Evolutionary conservation across 2,888 invertebrate species (phyloP).

Genomic region (Melitaea athalia): DNA sequence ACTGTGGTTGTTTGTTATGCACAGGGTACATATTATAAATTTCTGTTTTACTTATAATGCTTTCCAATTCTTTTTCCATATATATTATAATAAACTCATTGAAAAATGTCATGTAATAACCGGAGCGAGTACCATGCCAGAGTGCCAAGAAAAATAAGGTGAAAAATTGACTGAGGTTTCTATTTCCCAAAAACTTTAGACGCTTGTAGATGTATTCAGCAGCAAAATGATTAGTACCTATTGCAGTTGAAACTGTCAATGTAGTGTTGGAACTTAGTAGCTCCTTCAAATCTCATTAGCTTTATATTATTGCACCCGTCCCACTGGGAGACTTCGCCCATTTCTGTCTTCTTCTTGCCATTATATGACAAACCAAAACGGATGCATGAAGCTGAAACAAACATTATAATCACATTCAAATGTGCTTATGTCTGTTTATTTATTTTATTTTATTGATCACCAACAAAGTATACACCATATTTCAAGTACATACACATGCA

Average conservation of each 20-base stretch:
- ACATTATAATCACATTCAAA: not conserved
- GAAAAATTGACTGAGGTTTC: constrained; percentile 89
- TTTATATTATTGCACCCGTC: constrained; percentile 95
- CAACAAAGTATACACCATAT: no score
- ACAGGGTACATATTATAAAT: constrained; percentile 71
- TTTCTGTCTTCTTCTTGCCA: constrained; percentile 83
- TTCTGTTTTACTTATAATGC: constrained; percentile 78
- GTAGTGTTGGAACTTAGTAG: constrained; percentile 92
- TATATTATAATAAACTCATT: constrained; percentile 94
- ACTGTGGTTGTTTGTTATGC: no score
- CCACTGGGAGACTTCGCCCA: constrained; percentile 81
- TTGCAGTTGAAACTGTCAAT: constrained; percentile 97
- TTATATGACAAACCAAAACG: constrained; percentile 92
- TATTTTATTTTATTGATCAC: no score
- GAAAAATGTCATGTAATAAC: constrained; percentile 96
- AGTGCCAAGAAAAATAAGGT: constrained; percentile 94
- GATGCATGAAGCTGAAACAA: constrained; percentile 66
- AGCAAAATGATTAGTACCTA: constrained; percentile 97
- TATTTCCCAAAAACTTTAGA: constrained; percentile 93
- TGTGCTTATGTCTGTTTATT: not conserved
- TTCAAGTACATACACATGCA: no score
- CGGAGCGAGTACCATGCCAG: constrained; percentile 98
- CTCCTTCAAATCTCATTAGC: constrained; percentile 90
- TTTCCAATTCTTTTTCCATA: constrained; percentile 89
- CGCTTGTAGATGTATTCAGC: constrained; percentile 97